Evolutionary conservation across 2,797 vertebrate genomes (phyloP).

Genomic region (Rhadinocentrus ornatus): DNA sequence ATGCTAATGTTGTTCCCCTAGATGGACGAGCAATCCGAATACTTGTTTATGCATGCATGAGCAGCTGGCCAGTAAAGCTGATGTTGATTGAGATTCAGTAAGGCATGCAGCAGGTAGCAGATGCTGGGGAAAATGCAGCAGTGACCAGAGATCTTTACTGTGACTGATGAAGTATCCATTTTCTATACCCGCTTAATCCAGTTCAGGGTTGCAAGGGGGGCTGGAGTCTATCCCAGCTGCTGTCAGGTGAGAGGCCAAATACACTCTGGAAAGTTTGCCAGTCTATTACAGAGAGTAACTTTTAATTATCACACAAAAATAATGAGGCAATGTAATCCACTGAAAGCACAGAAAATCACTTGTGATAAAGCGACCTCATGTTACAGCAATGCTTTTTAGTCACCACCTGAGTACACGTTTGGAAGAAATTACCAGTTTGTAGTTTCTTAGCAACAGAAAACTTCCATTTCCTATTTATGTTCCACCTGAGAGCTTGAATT

Average conservation of each 20-base stretch:
- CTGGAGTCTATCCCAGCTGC: not conserved
- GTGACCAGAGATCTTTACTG: not conserved
- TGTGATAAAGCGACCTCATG: not conserved
- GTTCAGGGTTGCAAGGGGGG: not conserved
- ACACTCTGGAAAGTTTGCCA: not conserved
- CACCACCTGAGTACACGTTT: not conserved
- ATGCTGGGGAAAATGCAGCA: not conserved
- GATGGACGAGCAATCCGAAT: not conserved
- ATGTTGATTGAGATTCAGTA: not conserved
- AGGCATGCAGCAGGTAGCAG: not conserved
- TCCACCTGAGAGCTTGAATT: not conserved
- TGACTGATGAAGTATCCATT: not conserved
- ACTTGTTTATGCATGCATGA: not conserved
- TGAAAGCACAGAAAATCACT: not conserved
- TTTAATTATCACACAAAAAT: too few species aligned
- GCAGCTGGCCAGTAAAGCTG: not conserved
- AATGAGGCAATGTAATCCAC: not conserved
- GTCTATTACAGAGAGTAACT: too few species aligned
- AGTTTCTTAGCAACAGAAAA: conserved; percentile 19
- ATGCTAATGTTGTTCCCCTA: not conserved
- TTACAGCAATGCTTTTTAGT: not conserved
- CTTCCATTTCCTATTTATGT: not conserved
- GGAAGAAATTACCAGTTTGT: not conserved
- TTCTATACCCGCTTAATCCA: not conserved
- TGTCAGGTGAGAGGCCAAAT: not conserved